phyloP scores from a whole-genome alignment of 2,797 vertebrate species.

The Decapterus maruadsi region DNA sequence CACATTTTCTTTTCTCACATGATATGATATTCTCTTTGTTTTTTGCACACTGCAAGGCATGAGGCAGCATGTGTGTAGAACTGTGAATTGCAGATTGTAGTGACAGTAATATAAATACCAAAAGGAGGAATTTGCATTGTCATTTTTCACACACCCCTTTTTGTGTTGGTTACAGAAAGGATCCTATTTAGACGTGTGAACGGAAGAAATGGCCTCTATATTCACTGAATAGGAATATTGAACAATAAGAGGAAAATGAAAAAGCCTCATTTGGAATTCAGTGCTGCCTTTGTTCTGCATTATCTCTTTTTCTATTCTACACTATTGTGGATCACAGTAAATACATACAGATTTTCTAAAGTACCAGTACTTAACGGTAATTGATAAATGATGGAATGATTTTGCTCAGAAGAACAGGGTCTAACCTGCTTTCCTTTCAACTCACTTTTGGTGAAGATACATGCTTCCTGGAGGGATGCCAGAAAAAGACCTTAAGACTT shows the following conservation, averaged over 20 bases:
- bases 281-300: not conserved
- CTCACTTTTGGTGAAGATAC: not conserved
- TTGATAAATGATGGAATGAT: not conserved
- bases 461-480: conserved; percentile 4
- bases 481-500: conserved; percentile 1
- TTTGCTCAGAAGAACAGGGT: not conserved
- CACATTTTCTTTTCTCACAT: conserved; percentile 39
- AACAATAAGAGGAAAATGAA: not conserved
- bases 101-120: not conserved
- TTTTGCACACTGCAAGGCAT: conserved; percentile 16
- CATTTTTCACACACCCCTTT: not conserved
- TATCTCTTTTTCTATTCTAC: not conserved
- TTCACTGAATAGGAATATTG: not conserved
- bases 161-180: not conserved
- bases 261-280: not conserved
- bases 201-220: not conserved
- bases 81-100: not conserved
- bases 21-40: conserved; percentile 15
- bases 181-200: not conserved
- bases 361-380: not conserved
- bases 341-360: not conserved
- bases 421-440: not conserved
- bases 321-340: not conserved
- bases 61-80: conserved; percentile 18
- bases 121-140: conserved; percentile 10